Evolutionary conservation across 2,113 vertebrate genomes (phyloP).

Genomic region (Gobiocypris rarus): DNA sequence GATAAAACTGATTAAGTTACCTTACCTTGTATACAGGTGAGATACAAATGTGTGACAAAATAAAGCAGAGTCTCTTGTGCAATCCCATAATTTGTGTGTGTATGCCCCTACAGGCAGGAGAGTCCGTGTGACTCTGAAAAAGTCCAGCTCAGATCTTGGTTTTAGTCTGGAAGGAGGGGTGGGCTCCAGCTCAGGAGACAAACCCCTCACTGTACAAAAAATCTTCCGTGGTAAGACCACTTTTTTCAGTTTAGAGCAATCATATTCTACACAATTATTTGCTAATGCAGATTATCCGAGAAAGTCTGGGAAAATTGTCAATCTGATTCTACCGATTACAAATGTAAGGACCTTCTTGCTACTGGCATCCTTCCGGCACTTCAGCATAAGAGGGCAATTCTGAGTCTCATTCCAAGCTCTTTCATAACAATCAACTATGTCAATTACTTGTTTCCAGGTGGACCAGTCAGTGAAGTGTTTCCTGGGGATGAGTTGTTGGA

Average conservation of each 20-base stretch:
- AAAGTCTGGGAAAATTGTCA: not conserved
- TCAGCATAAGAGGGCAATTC: not conserved
- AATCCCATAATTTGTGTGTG: not conserved
- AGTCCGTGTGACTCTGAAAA: slow-evolving; percentile 70
- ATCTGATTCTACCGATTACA: not conserved
- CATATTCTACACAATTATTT: not conserved
- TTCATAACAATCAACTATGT: not conserved
- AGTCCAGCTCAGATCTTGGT: slow-evolving; percentile 74
- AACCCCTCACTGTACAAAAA: slow-evolving; percentile 76
- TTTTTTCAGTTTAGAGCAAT: not conserved
- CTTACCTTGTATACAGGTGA: not conserved
- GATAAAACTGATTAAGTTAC: not conserved
- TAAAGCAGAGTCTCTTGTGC: not conserved
- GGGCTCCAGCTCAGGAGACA: slow-evolving; percentile 71
- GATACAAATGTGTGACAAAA: not conserved
- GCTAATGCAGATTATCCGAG: not conserved
- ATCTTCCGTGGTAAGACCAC: slow-evolving; percentile 76
- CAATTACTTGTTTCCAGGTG: slow-evolving; percentile 63
- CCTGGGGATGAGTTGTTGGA: slow-evolving; percentile 77
- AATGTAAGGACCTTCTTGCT: not conserved
- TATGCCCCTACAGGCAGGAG: slow-evolving; percentile 58
- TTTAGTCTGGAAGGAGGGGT: slow-evolving; percentile 80
- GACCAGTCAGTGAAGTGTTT: slow-evolving; percentile 69
- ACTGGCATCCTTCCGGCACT: not conserved
- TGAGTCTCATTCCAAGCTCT: not conserved